These are phyloP conservation scores for Pachycephus smyrnensis DNA, from an alignment of 2,888 invertebrate species.

Conservation along the genomic window DNA sequence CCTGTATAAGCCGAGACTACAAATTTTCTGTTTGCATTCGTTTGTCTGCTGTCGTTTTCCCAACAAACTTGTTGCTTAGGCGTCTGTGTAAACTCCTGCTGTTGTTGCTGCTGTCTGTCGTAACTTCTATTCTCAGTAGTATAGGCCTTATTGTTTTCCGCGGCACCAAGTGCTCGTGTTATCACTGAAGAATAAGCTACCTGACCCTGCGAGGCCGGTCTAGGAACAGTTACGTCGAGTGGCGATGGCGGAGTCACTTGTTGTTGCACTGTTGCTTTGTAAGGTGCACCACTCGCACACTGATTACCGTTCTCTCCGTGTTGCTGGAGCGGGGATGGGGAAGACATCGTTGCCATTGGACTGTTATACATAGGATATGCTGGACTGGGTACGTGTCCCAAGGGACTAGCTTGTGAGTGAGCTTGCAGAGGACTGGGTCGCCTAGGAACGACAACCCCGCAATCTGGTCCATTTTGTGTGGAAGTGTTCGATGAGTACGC, in stretches of 20 bases:
- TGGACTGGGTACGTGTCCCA: slow-evolving; percentile 82
- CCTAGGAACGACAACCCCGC: slow-evolving; percentile 73
- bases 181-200: slow-evolving; percentile 88
- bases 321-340: slow-evolving; percentile 73
- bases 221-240: slow-evolving; percentile 76
- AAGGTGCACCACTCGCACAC: slow-evolving; percentile 47
- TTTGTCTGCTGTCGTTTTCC: slow-evolving; percentile 57
- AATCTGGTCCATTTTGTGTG: slow-evolving; percentile 76
- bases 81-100: slow-evolving; percentile 67
- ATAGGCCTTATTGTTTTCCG: slow-evolving; percentile 68
- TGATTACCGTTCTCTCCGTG: slow-evolving; percentile 68
- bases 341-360: slow-evolving; percentile 82
- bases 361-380: slow-evolving; percentile 89
- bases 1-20: slow-evolving; percentile 44
- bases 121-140: slow-evolving; percentile 52
- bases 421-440: slow-evolving; percentile 78
- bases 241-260: slow-evolving; percentile 76
- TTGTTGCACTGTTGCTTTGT: slow-evolving; percentile 47
- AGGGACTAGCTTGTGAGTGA: slow-evolving; percentile 79
- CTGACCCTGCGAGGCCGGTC: slow-evolving; percentile 74
- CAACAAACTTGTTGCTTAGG: slow-evolving; percentile 65
- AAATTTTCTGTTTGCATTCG: slow-evolving; percentile 49
- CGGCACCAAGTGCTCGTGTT: slow-evolving; percentile 77
- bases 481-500: slow-evolving; percentile 73
- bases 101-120: slow-evolving; percentile 59